Conservation (phyloP, 1,140 invertebrate species). For the Neotoxoptera formosana region DNA sequence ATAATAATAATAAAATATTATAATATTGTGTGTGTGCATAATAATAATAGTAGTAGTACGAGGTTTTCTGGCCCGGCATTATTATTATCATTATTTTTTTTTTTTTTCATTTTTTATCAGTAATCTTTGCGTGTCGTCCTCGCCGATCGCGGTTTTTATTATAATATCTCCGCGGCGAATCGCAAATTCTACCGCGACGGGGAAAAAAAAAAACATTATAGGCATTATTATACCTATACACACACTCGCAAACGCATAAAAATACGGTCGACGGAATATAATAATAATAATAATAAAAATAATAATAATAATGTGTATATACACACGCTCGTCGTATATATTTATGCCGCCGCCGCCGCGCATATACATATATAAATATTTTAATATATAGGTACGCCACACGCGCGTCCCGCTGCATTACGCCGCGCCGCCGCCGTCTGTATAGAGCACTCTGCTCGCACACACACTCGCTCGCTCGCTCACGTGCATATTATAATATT, state of each 20-base stretch:
- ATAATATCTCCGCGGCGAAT: constrained; percentile 8
- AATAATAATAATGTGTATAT: no score
- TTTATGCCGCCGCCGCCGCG: neutral
- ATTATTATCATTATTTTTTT: neutral
- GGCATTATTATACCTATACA: no score
- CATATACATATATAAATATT: neutral
- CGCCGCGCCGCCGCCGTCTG: neutral
- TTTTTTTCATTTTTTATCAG: neutral
- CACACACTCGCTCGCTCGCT: neutral
- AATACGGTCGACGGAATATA: neutral
- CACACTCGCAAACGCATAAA: neutral
- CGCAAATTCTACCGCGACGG: neutral
- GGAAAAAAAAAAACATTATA: neutral
- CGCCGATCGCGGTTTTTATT: constrained; percentile 6
- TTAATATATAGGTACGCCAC: neutral
- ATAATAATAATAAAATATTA: no score
- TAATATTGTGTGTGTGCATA: no score
- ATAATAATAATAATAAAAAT: neutral
- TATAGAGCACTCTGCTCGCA: neutral
- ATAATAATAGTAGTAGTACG: no score
- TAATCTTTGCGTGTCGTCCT: constrained; percentile 6
- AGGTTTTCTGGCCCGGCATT: neutral
- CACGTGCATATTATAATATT: neutral
- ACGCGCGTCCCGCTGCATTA: neutral
- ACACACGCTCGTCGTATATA: neutral